A percentile compares a stretch with the other conserved stretches of the same genome.
Evolutionary conservation across 2,888 invertebrate genomes (phyloP).

Genomic region (Trissolcus brochymenae): DNA sequence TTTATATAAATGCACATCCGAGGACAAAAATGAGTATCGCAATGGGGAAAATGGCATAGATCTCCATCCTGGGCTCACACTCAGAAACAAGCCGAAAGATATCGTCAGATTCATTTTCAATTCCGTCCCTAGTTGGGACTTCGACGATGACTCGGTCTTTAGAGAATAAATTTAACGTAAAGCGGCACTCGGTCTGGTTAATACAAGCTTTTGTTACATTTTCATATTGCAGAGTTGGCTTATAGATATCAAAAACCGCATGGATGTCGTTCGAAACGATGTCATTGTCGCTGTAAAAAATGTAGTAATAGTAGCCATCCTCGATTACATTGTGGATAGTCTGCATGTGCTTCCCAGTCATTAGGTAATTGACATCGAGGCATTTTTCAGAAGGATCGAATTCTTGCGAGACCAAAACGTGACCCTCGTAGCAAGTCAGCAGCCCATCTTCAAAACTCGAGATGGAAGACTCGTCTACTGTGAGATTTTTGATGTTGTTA

Average conservation of each 20-base stretch:
- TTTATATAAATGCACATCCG: constrained; percentile 88
- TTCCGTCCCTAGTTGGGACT: constrained; percentile 88
- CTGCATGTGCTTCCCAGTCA: constrained; percentile 83
- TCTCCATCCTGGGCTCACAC: constrained; percentile 87
- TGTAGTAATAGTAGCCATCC: constrained; percentile 92
- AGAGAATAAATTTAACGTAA: constrained; percentile 84
- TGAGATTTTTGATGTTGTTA: constrained; percentile 82
- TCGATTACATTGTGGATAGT: constrained; percentile 84
- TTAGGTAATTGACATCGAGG: constrained; percentile 83
- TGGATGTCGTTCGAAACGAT: constrained; percentile 87
- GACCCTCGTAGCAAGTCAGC: constrained; percentile 85
- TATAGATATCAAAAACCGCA: constrained; percentile 89
- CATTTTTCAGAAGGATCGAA: constrained; percentile 85
- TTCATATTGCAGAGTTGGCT: constrained; percentile 88
- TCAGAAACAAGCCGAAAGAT: constrained; percentile 84
- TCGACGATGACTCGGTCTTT: constrained; percentile 90
- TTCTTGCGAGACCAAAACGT: constrained; percentile 84
- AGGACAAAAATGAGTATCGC: constrained; percentile 85
- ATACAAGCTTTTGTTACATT: constrained; percentile 84
- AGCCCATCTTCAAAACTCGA: constrained; percentile 90
- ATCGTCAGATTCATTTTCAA: constrained; percentile 86
- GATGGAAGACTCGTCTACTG: constrained; percentile 82
- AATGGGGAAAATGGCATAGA: constrained; percentile 89
- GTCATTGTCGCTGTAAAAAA: constrained; percentile 92
- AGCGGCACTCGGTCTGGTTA: constrained; percentile 87